A percentile compares a stretch with the other conserved stretches of the same genome.
These are phyloP conservation scores for Perognathus longimembris DNA, from an alignment of 2,113 vertebrate genomes.

Conservation along the genomic window DNA sequence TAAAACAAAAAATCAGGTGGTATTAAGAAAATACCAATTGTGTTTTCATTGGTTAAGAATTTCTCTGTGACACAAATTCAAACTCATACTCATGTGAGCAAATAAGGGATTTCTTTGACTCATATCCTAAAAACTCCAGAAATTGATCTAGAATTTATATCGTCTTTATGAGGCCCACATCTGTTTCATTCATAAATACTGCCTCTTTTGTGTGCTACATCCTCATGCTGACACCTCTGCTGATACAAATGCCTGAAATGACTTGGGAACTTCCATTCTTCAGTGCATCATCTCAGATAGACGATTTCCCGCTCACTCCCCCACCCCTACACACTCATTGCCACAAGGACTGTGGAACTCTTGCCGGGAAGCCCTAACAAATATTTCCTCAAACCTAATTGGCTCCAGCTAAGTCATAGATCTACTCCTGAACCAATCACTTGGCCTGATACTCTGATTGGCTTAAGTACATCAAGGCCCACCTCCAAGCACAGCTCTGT, in stretches of 20 bases:
- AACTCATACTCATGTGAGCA: conserved; percentile 4
- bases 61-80: conserved; percentile 10
- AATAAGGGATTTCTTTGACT: neutral
- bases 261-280: neutral
- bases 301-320: no score
- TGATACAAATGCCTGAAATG: neutral
- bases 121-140: neutral
- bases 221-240: neutral
- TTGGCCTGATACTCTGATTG: neutral
- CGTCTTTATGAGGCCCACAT: neutral
- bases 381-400: conserved; percentile 3
- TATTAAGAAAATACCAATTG: neutral
- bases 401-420: neutral
- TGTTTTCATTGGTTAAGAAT: conserved; percentile 8
- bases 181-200: neutral
- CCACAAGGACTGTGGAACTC: neutral
- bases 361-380: neutral
- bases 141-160: neutral
- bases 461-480: fast-evolving
- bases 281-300: neutral
- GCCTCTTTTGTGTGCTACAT: neutral
- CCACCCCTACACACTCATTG: no score
- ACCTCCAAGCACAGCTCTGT: neutral
- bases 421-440: neutral
- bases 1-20: neutral